phyloP scores from a whole-genome alignment of 2,113 vertebrate species.

The Noturus placidus region DNA sequence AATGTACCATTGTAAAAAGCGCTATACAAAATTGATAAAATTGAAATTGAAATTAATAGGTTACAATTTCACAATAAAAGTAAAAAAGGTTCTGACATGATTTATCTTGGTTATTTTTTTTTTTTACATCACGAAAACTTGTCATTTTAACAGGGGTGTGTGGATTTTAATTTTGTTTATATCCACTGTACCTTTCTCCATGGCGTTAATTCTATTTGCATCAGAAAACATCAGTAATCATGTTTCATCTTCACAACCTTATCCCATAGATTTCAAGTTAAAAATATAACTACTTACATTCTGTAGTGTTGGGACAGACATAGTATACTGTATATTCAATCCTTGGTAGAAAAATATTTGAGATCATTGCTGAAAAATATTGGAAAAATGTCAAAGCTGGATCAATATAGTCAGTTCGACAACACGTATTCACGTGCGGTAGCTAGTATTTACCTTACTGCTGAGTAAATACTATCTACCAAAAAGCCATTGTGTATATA shows the following conservation, averaged over 20 bases:
- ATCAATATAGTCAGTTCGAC: neutral
- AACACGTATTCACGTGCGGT: neutral
- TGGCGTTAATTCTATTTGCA: neutral
- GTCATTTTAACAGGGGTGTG: no score
- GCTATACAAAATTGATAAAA: no score
- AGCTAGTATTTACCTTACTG: neutral
- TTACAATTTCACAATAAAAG: no score
- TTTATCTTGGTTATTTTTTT: no score
- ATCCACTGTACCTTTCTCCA: no score
- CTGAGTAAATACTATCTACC: neutral
- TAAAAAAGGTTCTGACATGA: no score
- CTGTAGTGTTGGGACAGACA: neutral
- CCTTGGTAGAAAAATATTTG: neutral
- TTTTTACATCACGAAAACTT: no score
- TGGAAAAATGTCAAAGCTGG: neutral
- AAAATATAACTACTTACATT: neutral
- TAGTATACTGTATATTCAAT: neutral
- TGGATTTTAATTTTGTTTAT: no score
- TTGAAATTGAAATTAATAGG: no score
- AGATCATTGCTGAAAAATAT: neutral
- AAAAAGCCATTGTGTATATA: neutral
- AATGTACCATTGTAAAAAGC: no score
- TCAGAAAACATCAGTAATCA: neutral
- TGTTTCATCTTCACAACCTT: neutral
- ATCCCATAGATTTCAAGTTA: neutral